phyloP scores from a whole-genome alignment of 2,113 vertebrate species.

The Tauraco erythrolophus region DNA sequence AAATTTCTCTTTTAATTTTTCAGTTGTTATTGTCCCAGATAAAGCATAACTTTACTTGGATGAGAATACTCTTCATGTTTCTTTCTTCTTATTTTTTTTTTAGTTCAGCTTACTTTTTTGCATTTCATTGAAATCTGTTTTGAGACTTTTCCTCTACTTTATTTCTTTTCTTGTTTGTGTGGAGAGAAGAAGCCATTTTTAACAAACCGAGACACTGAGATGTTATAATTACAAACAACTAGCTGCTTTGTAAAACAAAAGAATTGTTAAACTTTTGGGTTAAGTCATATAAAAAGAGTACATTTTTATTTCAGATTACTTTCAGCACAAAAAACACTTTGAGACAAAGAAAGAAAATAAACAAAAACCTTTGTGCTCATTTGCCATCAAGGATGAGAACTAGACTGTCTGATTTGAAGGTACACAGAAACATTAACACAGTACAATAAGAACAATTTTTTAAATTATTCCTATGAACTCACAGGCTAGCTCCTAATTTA shows the following conservation, averaged over 20 bases:
- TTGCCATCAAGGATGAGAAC: neutral
- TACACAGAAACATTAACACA: neutral
- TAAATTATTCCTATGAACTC: neutral
- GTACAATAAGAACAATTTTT: neutral
- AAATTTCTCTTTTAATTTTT: slow-evolving; percentile 46
- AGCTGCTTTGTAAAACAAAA: neutral
- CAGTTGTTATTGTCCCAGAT: slow-evolving; percentile 11
- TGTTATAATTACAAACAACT: neutral
- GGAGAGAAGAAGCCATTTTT: neutral
- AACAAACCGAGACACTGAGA: neutral
- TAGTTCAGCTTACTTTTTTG: neutral
- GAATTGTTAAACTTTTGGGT: neutral
- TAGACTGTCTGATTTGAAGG: neutral
- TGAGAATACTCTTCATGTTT: neutral
- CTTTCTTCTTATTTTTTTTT: neutral
- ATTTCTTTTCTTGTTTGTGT: neutral
- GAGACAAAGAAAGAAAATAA: neutral
- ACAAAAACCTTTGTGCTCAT: rapidly evolving
- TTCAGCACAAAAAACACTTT: neutral
- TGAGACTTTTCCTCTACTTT: neutral
- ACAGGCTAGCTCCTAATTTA: neutral
- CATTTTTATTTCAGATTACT: neutral
- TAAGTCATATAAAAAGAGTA: neutral
- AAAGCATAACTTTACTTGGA: neutral
- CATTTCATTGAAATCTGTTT: neutral